Percentiles rank a stretch among this genome's conserved stretches.
Evolutionary conservation across 1,140 invertebrate genomes (phyloP).

Genomic region (Gryon sp.): DNA sequence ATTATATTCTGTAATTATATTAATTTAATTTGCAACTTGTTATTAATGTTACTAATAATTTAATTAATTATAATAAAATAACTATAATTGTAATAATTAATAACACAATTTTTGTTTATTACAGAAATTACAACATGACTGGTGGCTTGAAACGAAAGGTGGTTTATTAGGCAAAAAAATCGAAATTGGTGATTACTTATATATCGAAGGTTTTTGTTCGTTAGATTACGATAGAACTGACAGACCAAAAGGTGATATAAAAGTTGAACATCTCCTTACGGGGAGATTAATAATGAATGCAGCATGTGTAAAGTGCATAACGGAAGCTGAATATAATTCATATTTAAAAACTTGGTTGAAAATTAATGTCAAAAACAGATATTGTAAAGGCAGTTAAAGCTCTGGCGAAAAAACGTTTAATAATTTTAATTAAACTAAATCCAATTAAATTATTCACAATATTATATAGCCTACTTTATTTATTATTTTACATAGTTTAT

Average conservation of each 20-base stretch:
- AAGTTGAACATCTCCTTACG: constrained; percentile 2
- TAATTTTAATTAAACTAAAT: too few species aligned
- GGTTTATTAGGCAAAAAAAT: constrained; percentile 51
- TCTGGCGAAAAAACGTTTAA: too few species aligned
- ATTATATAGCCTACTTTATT: constrained; percentile 54
- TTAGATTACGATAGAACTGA: constrained; percentile 48
- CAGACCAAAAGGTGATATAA: constrained; percentile 31
- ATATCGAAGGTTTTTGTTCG: constrained; percentile 55
- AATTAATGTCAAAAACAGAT: constrained; percentile 21
- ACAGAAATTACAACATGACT: constrained; percentile 53
- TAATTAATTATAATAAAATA: too few species aligned
- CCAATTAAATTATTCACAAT: constrained; percentile 33
- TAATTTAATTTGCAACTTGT: too few species aligned
- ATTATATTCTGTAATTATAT: too few species aligned
- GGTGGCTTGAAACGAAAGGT: constrained; percentile 53
- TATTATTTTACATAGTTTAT: constrained; percentile 52
- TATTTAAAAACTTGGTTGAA: constrained; percentile 31
- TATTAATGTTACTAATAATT: too few species aligned
- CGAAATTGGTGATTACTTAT: constrained; percentile 57
- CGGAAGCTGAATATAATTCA: constrained; percentile 43
- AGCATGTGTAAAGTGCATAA: constrained; percentile 36
- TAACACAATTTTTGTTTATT: constrained; percentile 20
- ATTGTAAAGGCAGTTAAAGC: constrained; percentile 1
- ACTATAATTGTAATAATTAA: background rate
- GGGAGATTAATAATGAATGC: constrained; percentile 48